Base-by-base conservation (phyloP, 2,113 vertebrate genomes). In the Pterophyllum scalare region DNA sequence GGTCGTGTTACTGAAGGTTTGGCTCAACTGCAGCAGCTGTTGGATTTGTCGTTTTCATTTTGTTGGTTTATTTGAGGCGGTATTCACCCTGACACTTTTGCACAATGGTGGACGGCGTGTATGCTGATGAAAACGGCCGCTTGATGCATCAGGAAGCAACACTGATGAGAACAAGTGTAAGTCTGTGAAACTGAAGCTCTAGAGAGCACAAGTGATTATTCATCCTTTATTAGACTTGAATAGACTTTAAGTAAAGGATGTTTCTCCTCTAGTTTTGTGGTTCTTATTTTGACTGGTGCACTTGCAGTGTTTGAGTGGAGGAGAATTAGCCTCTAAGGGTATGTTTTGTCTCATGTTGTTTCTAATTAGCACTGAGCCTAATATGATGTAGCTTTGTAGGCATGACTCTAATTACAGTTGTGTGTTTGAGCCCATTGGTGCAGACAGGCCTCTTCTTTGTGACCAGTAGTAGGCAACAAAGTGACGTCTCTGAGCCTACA, bases 391-490 rank as follows among this genome's bases (percentile, higher is more conserved):
- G 24, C 13, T 61, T 28, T 33, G 35, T 9, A 40, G 19, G 61
- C n/a, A 54, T 20, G 5, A 22, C 57, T 58, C n/a, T 65, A 20
- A 38, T n/a, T 43, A 8, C 33, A 19, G 17, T 76, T 40, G 9
- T 46, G 10, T 3, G 1, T 64, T 17, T 46, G 26, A 31, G 46
- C 9, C 33, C 24, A 75, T 24, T 8, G 5, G 31, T 38, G 26
- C n/a, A 64, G n/a, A 19, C 57, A 61, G n/a, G 3, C 11, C 12
- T 79, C 13, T 7, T 11, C 13, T 8, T 8, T 75, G 28, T 60
- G 58, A 60, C 91, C 88, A 90, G 79, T 84, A 92, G 82, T 59
- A 83, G 82, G 88, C 43, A 31, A 15, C 60, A 46, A 31, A 38
- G 52, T 56, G 49, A 86, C 40, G 49, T 20, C 58, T 56, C 59